These are phyloP conservation scores for Autographa gamma DNA, from an alignment of 2,888 invertebrate genomes.

Conservation along the genomic window DNA sequence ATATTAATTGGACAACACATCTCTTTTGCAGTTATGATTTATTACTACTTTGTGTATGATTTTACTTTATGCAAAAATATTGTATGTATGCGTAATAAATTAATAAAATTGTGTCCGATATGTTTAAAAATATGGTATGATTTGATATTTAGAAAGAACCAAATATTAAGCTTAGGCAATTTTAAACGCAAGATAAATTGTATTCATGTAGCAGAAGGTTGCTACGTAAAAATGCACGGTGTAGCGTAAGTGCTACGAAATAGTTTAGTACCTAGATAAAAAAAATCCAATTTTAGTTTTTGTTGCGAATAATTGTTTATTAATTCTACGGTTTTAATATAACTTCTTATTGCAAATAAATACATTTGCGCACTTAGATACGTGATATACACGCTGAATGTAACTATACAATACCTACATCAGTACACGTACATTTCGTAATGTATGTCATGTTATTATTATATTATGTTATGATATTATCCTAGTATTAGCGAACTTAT, in stretches of 20 bases:
- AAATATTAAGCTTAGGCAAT: background rate
- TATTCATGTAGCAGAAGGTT: slow-evolving; percentile 17
- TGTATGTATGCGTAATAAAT: no score
- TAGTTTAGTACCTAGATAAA: background rate
- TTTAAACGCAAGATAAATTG: background rate
- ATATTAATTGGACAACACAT: slow-evolving; percentile 27
- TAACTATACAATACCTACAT: slow-evolving; percentile 43
- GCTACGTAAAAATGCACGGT: slow-evolving; percentile 32
- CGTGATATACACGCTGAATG: slow-evolving; percentile 51
- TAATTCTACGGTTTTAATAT: background rate
- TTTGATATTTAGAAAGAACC: no score
- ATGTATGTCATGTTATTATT: slow-evolving; percentile 80
- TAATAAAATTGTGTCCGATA: no score
- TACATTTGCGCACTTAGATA: slow-evolving; percentile 13
- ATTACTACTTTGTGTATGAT: background rate
- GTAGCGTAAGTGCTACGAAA: slow-evolving; percentile 60
- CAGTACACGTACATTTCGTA: slow-evolving; percentile 62
- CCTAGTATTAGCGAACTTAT: slow-evolving; percentile 79
- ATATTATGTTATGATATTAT: slow-evolving; percentile 76
- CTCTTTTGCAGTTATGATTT: background rate
- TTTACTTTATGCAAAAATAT: background rate
- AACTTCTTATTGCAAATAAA: slow-evolving; percentile 8
- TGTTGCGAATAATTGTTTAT: background rate
- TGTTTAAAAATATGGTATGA: no score
- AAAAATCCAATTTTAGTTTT: background rate